Conservation (phyloP, 92 coral and sea anemone genomes). For the Blastomussa wellsi region DNA sequence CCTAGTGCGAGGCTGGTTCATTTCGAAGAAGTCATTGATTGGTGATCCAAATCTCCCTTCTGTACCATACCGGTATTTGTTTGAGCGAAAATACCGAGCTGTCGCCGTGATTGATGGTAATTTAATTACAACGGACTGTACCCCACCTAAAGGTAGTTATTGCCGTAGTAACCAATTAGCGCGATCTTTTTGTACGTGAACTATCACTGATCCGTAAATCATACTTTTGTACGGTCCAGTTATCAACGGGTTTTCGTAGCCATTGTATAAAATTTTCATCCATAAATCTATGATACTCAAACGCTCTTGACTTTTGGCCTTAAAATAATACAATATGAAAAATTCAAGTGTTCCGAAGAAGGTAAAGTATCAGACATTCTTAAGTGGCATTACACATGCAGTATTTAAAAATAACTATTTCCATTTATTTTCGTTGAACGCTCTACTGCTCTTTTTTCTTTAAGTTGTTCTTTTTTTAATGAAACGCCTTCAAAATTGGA, state of each 20-base stretch:
- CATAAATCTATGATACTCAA: not conserved
- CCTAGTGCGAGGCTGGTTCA: not conserved
- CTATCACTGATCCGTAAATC: constrained; percentile 25
- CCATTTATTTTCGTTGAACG: not conserved
- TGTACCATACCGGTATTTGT: constrained; percentile 12
- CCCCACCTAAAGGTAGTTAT: constrained; percentile 57
- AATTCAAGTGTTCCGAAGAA: not conserved
- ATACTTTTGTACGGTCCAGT: constrained; percentile 7
- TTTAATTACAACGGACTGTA: constrained; percentile 41
- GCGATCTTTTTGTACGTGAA: constrained; percentile 29
- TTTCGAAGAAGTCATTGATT: not conserved
- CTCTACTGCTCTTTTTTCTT: not conserved
- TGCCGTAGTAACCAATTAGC: constrained; percentile 37
- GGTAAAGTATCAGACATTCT: not conserved
- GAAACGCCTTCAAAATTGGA: constrained; percentile 5
- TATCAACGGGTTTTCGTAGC: constrained; percentile 6
- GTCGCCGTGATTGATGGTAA: constrained; percentile 52
- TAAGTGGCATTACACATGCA: not conserved
- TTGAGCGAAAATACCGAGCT: constrained; percentile 15
- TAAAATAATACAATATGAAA: not conserved
- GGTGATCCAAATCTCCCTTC: constrained; percentile 39
- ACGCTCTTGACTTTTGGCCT: constrained; percentile 34
- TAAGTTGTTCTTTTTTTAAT: constrained; percentile 6
- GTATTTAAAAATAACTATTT: not conserved
- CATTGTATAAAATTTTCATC: not conserved